Evolutionary conservation across 2,888 invertebrate genomes (phyloP).

Genomic region (Mesorhabditis spiculigera): DNA sequence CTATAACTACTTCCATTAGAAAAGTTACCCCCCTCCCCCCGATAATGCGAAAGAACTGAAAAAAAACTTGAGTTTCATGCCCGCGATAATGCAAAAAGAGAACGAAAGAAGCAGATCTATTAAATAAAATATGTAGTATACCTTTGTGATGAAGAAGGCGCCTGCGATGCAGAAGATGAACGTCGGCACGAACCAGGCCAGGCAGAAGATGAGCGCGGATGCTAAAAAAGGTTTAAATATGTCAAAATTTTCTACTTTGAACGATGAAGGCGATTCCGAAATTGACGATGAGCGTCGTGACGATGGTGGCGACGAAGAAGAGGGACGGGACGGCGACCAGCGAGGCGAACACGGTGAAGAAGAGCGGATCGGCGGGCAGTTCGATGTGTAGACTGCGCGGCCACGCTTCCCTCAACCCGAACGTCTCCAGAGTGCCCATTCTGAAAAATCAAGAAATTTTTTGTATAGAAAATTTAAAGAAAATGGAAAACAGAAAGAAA

Average conservation of each 20-base stretch:
- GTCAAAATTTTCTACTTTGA: not conserved
- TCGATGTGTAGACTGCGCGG: not conserved
- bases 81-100: no score
- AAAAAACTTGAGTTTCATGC: no score
- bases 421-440: no score
- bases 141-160: conserved; percentile 1
- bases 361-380: not conserved
- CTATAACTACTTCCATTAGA: no score
- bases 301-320: not conserved
- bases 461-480: no score
- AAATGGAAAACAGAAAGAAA: no score
- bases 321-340: not conserved
- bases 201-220: conserved; percentile 2
- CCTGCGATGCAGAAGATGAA: not conserved
- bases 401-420: no score
- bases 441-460: no score
- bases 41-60: no score
- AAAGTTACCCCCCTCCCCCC: no score
- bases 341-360: not conserved
- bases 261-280: not conserved
- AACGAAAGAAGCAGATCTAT: no score
- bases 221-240: not conserved
- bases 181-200: not conserved
- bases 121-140: not conserved
- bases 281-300: not conserved